Evolutionary conservation across 2,113 vertebrate genomes (phyloP), one percentile per base, ranked within the genome.

Genomic region (Sylvilagus bachmani): DNA sequence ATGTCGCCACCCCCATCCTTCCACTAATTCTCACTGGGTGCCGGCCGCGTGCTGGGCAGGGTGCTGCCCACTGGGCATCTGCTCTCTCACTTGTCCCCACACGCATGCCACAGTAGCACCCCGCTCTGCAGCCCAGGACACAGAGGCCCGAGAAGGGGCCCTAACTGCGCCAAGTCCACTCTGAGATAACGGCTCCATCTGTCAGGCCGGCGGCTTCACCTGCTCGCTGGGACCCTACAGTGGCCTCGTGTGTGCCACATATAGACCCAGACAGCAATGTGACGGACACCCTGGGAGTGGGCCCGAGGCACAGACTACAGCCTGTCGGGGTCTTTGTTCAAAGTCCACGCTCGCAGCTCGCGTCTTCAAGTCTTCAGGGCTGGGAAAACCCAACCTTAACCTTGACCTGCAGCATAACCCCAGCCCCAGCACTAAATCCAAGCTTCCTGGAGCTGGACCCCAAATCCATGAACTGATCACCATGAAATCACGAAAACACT

Each of bases 271-370:
- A 44, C 12, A 22, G 36, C 22, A 11, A 25, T 6, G 2, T 49
- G 64, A 67, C 22, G 51, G 51, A 27, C 0, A 0, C 5, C 8
- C 0, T 3, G 10, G 58, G 0, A 22, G 29, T 6, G 27, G 49
- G 71, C 1, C 55, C 4, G 17, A 25, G 67, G 8, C 1, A 29
- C 36, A 66, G n/a, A 66, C 36, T 77, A 70, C n/a, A 80, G 33
- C 11, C 31, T 13, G 1, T 17, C 3, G 27, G 61, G 51, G 44
- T 44, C 44, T 44, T 44, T 44, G 44, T 86, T 71, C 61, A 67
- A 71, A 79, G 10, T 58, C 36, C 53, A 1, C 1, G 10, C 19
- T 44, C 44, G 44, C 44, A 44, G 44, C 44, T 44, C 44, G 44
- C 44, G 7, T 44, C 11, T 27, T 38, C 0, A 12, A n/a, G 10